Conservation (phyloP, 1,140 invertebrate species). For the Musca domestica region DNA sequence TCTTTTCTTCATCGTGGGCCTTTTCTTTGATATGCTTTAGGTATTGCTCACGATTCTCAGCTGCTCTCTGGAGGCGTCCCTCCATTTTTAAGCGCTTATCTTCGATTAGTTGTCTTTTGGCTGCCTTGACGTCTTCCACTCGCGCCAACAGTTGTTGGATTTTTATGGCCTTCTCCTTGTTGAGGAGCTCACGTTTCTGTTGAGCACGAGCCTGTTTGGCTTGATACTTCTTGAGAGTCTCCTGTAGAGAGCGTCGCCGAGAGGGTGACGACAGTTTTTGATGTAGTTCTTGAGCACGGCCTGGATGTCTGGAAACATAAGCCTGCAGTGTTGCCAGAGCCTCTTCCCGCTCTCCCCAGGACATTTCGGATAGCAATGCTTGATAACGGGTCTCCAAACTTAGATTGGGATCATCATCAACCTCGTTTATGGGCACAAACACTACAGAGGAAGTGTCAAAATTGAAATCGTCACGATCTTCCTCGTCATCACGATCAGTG, state of each 20-base stretch:
- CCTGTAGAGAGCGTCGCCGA: conserved; percentile 75
- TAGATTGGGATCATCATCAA: conserved; percentile 45
- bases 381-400: conserved; percentile 66
- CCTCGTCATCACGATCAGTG: conserved; percentile 27
- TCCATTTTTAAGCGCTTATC: conserved; percentile 83
- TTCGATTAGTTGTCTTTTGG: conserved; percentile 81
- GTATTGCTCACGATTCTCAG: conserved; percentile 82
- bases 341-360: conserved; percentile 76
- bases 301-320: conserved; percentile 79
- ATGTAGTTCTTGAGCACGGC: conserved; percentile 84
- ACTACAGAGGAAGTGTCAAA: conserved; percentile 39
- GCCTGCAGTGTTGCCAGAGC: conserved; percentile 73
- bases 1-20: conserved; percentile 96
- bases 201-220: conserved; percentile 84
- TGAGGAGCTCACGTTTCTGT: conserved; percentile 72
- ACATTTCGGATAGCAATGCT: conserved; percentile 72
- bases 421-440: conserved; percentile 38
- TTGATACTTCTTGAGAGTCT: conserved; percentile 77
- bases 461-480: conserved; percentile 48
- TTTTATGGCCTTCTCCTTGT: conserved; percentile 81
- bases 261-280: conserved; percentile 91
- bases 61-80: conserved; percentile 81
- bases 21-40: conserved; percentile 81
- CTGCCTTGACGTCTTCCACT: conserved; percentile 87
- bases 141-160: conserved; percentile 82